Evolutionary conservation across 1,140 invertebrate species (phyloP).

Genomic region (Daktulosphaira vitifoliae): DNA sequence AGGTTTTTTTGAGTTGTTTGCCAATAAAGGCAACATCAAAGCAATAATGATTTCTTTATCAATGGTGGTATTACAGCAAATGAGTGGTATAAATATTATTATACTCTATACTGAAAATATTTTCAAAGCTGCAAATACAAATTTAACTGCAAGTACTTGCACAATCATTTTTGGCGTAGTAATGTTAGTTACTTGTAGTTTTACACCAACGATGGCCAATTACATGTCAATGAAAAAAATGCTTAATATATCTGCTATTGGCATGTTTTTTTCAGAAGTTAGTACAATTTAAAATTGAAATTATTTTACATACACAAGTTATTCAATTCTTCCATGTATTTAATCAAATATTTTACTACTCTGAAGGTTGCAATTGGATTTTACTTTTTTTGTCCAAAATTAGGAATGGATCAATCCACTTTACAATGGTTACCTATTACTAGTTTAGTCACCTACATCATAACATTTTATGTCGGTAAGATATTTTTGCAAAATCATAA

Average conservation of each 20-base stretch:
- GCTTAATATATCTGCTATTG: slow-evolving; percentile 57
- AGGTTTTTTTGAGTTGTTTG: slow-evolving; percentile 51
- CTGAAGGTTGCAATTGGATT: slow-evolving; percentile 50
- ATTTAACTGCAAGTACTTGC: slow-evolving; percentile 50
- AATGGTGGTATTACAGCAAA: slow-evolving; percentile 63
- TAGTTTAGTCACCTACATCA: slow-evolving; percentile 56
- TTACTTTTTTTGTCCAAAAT: slow-evolving; percentile 53
- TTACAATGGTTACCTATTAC: slow-evolving; percentile 56
- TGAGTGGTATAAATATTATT: slow-evolving; percentile 56
- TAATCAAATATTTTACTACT: too few species aligned
- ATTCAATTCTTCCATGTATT: too few species aligned
- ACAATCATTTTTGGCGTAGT: slow-evolving; percentile 74
- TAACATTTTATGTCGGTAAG: slow-evolving; percentile 52
- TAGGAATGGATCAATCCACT: slow-evolving; percentile 42
- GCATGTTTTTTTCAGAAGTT: slow-evolving; percentile 39
- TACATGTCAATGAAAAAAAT: slow-evolving; percentile 61
- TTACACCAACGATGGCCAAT: slow-evolving; percentile 65
- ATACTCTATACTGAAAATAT: slow-evolving; percentile 62
- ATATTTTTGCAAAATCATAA: too few species aligned
- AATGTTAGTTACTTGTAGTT: slow-evolving; percentile 56
- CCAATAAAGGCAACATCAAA: slow-evolving; percentile 49
- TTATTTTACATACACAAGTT: too few species aligned
- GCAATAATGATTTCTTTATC: slow-evolving; percentile 60
- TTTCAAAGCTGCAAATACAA: slow-evolving; percentile 54
- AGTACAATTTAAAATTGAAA: too few species aligned